Conservation (phyloP, 2,113 vertebrate species). For the Coreoperca whiteheadi region DNA sequence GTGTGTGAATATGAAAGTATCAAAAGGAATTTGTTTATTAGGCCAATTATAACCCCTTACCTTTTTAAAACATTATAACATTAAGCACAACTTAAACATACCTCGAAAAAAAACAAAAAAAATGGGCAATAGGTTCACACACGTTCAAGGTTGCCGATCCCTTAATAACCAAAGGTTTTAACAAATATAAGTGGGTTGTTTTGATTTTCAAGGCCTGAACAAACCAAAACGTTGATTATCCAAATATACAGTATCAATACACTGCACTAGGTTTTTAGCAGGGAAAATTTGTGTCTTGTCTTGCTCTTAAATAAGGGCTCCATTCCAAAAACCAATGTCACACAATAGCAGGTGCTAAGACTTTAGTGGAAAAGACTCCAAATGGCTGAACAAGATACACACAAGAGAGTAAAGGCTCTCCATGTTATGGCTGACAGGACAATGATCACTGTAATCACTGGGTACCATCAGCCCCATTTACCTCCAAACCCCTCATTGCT, state of each 20-base stretch:
- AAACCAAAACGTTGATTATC: not conserved
- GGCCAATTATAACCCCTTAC: not conserved
- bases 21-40: not conserved
- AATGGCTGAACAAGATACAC: slow-evolving; percentile 10
- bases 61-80: not conserved
- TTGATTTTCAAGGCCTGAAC: not conserved
- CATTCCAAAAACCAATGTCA: not conserved
- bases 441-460: slow-evolving; percentile 67
- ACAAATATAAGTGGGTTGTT: not conserved
- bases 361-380: not conserved
- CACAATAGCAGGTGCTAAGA: slow-evolving; percentile 20
- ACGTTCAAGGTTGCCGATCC: not conserved
- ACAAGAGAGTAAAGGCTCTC: slow-evolving; percentile 37
- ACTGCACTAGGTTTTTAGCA: not conserved
- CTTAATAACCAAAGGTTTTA: not conserved
- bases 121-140: not conserved
- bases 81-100: not conserved
- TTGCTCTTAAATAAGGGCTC: slow-evolving; percentile 1
- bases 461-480: slow-evolving; percentile 25
- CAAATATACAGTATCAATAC: not conserved
- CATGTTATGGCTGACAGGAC: slow-evolving; percentile 44
- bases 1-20: not conserved
- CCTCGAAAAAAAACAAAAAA: not conserved
- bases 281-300: not conserved
- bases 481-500: slow-evolving; percentile 35